These are phyloP conservation scores for Tetrax tetrax DNA, from an alignment of 2,113 vertebrate genomes.

Conservation along the genomic window DNA sequence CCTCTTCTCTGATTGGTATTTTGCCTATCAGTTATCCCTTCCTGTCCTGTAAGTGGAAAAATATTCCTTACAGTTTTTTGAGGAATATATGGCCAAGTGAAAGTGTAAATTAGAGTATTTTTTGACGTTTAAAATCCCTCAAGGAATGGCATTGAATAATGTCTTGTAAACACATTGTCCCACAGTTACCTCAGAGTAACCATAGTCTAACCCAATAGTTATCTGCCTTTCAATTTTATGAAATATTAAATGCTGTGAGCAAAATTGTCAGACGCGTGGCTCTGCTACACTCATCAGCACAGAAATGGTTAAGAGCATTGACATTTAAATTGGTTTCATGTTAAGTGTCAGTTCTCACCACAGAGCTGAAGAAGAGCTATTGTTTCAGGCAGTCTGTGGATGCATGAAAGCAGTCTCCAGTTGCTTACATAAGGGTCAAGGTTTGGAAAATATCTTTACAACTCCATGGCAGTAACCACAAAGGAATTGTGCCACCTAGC, in stretches of 20 bases:
- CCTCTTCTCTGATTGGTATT: not conserved
- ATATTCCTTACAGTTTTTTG: not conserved
- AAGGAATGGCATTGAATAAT: not conserved
- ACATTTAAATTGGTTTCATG: slow-evolving; percentile 58
- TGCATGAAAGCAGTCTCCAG: slow-evolving; percentile 22
- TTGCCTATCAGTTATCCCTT: not conserved
- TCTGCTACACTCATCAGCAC: slow-evolving; percentile 18
- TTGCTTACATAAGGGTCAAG: slow-evolving; percentile 47
- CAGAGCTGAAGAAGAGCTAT: slow-evolving; percentile 46
- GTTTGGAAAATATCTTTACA: slow-evolving; percentile 49
- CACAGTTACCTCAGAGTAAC: not conserved
- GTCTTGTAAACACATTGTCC: not conserved
- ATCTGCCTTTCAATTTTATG: not conserved
- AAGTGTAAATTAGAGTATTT: not conserved
- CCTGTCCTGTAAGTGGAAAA: not conserved
- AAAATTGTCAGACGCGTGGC: not conserved
- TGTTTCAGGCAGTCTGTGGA: slow-evolving; percentile 41
- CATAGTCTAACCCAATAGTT: not conserved
- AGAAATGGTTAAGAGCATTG: slow-evolving; percentile 44
- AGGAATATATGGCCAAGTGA: not conserved
- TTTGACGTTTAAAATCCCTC: not conserved
- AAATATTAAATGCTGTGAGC: not conserved
- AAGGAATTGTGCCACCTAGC: slow-evolving; percentile 18
- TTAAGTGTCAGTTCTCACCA: slow-evolving; percentile 49
- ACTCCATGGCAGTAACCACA: not conserved